Evolutionary conservation across 2,113 vertebrate species (phyloP).

Genomic region (Scomber colias): DNA sequence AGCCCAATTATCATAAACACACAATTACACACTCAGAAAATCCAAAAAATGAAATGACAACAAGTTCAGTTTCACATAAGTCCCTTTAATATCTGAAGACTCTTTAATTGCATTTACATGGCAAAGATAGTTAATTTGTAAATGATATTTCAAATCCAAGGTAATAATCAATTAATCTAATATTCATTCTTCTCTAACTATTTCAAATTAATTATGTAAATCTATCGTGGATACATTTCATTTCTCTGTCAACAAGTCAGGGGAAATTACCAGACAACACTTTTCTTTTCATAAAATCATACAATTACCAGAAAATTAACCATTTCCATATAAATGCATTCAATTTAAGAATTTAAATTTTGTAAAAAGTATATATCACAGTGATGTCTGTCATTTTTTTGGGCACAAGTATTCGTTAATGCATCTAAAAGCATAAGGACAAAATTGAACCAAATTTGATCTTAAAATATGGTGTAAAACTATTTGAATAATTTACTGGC

Average conservation of each 20-base stretch:
- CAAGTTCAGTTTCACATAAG: conserved; percentile 44
- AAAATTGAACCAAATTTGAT: conserved; percentile 37
- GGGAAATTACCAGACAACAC: conserved; percentile 65
- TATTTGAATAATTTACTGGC: conserved; percentile 25
- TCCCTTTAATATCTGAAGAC: conserved; percentile 75
- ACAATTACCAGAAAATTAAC: conserved; percentile 62
- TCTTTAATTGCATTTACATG: conserved; percentile 68
- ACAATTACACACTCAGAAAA: background rate
- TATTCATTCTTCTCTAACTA: conserved; percentile 12
- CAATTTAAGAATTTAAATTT: conserved; percentile 65
- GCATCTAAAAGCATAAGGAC: conserved; percentile 47
- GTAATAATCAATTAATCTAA: conserved; percentile 44
- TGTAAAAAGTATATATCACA: conserved; percentile 80
- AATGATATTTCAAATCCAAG: conserved; percentile 61
- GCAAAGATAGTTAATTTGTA: conserved; percentile 71
- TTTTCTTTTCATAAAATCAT: conserved; percentile 56
- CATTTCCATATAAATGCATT: conserved; percentile 71
- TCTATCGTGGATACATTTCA: conserved; percentile 42
- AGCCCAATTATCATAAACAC: background rate
- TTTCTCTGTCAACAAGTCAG: conserved; percentile 41
- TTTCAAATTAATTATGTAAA: conserved; percentile 59
- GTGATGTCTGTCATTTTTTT: conserved; percentile 76
- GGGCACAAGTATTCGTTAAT: conserved; percentile 59
- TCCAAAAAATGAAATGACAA: background rate
- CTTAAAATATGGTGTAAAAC: conserved; percentile 46